phyloP scores from a whole-genome alignment of 1,140 invertebrate genomes.

The Tetramorium parvispinum region DNA sequence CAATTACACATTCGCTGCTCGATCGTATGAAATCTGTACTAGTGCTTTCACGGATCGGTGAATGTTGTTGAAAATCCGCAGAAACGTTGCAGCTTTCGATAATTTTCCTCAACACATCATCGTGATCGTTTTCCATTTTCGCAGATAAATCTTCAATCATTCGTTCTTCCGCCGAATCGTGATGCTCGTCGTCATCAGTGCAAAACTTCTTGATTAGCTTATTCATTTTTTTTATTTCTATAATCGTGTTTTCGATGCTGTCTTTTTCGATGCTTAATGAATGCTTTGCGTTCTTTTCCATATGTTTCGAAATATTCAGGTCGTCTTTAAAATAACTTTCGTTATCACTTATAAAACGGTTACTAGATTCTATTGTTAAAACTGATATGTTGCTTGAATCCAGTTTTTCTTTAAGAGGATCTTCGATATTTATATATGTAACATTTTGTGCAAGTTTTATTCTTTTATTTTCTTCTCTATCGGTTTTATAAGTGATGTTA shows the following conservation, averaged over 20 bases:
- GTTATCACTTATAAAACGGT: not conserved
- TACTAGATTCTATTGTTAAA: not conserved
- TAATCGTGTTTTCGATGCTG: not conserved
- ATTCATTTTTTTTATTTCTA: conserved; percentile 24
- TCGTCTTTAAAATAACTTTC: not conserved
- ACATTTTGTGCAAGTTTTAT: not conserved
- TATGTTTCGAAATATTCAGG: not conserved
- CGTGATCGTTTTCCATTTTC: conserved; percentile 6
- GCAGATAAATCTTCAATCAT: conserved; percentile 7
- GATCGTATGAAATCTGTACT: not conserved
- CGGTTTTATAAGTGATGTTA: not conserved
- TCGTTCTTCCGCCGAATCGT: conserved; percentile 6
- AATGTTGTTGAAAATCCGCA: not conserved
- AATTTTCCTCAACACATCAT: conserved; percentile 25
- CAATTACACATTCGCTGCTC: not conserved
- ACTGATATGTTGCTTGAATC: not conserved
- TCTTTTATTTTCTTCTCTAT: not conserved
- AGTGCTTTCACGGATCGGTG: not conserved
- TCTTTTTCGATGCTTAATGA: not conserved
- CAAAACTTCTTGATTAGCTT: not conserved
- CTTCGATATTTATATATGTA: not conserved
- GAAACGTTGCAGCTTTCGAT: conserved; percentile 10
- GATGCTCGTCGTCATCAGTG: not conserved
- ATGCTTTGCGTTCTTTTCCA: not conserved
- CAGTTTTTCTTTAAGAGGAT: not conserved